Percentiles rank a stretch among this genome's conserved stretches.
These are phyloP conservation scores for Galerucella pusilla DNA, from an alignment of 2,888 invertebrate genomes.

Conservation along the genomic window DNA sequence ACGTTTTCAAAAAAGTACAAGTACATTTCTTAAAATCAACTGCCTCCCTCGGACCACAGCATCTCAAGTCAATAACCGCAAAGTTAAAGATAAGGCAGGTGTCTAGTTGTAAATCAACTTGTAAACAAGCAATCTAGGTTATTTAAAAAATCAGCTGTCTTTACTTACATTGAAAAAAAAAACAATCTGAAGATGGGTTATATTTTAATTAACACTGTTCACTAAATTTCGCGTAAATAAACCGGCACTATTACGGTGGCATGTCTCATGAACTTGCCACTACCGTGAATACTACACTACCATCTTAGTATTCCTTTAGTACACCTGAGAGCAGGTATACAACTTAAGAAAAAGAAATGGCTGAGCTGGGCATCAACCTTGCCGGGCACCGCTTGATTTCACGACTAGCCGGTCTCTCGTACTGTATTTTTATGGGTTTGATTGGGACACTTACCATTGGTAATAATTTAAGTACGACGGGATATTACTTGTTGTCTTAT, in stretches of 20 bases:
- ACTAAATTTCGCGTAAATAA: constrained; percentile 15
- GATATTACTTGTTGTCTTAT: background rate
- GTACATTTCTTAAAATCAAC: background rate
- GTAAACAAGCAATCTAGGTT: background rate
- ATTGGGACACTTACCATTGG: constrained; percentile 1
- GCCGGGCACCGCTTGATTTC: constrained; percentile 28
- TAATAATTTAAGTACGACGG: background rate
- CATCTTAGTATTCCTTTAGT: constrained; percentile 33
- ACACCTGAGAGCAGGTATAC: constrained; percentile 39
- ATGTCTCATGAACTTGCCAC: constrained; percentile 29
- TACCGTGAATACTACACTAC: constrained; percentile 35
- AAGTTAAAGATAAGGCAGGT: background rate
- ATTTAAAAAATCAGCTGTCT: background rate
- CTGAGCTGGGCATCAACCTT: constrained; percentile 42
- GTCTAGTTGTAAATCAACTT: background rate
- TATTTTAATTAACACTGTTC: constrained; percentile 1
- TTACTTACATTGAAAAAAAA: background rate
- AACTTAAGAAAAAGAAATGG: constrained; percentile 35
- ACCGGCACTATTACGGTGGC: constrained; percentile 30
- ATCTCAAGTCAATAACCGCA: constrained; percentile 4
- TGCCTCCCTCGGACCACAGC: constrained; percentile 1
- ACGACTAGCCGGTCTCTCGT: constrained; percentile 29
- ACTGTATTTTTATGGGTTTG: constrained; percentile 23
- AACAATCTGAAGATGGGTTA: background rate
- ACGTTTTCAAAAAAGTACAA: background rate